Evolutionary conservation across 2,113 vertebrate species (phyloP).

Genomic region (Chiloscyllium plagiosum): DNA sequence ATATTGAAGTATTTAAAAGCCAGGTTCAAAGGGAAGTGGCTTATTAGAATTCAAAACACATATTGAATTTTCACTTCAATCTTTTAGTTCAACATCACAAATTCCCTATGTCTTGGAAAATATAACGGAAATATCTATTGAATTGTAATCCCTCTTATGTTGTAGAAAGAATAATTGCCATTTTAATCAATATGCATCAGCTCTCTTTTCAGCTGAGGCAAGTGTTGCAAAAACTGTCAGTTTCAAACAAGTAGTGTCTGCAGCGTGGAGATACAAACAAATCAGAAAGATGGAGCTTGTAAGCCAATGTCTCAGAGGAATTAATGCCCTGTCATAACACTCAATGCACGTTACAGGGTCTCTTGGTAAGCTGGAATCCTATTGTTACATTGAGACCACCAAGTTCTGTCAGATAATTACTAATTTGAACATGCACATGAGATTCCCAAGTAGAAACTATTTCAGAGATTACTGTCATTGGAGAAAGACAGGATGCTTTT

Average conservation of each 20-base stretch:
- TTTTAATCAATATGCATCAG: neutral
- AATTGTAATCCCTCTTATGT: neutral
- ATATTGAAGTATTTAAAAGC: neutral
- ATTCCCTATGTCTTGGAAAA: neutral
- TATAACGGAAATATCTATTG: neutral
- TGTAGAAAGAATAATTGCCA: neutral
- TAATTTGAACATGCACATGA: neutral
- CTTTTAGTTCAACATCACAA: neutral
- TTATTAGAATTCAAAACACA: neutral
- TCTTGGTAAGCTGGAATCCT: neutral
- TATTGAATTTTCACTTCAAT: neutral
- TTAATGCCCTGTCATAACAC: neutral
- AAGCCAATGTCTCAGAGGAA: neutral
- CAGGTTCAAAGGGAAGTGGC: neutral
- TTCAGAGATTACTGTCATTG: neutral
- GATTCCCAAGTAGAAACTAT: neutral
- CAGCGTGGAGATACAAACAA: neutral
- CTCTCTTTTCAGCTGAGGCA: neutral
- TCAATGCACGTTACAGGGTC: neutral
- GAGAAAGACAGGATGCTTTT: neutral
- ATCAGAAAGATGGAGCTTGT: neutral
- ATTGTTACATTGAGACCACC: neutral
- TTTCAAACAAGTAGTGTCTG: neutral
- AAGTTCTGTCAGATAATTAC: neutral
- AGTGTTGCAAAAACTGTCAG: neutral